A percentile compares a stretch with the other conserved stretches of the same genome.
Conservation (phyloP, 2,113 vertebrate genomes). For the Pelecanoides urinatrix region DNA sequence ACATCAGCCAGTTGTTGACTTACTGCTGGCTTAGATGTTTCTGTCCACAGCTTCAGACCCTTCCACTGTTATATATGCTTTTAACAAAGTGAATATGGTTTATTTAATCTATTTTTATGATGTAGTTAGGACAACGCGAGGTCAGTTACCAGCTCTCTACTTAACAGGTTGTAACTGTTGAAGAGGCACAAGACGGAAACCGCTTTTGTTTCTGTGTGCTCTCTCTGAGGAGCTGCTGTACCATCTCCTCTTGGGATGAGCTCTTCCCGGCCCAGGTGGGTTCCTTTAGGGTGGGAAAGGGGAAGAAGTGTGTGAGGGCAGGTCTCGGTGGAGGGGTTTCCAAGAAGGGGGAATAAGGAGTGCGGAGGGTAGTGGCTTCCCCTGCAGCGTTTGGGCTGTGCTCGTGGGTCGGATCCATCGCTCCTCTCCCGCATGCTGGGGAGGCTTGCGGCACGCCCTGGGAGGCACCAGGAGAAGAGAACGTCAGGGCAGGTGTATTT, state of each 20-base stretch:
- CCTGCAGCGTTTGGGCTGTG: rapidly evolving
- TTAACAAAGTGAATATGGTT: neutral
- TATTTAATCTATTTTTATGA: neutral
- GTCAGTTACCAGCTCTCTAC: neutral
- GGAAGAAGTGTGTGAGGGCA: neutral
- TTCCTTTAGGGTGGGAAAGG: neutral
- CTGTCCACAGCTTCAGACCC: neutral
- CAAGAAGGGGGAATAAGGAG: neutral
- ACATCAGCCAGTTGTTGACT: neutral
- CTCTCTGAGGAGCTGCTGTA: neutral
- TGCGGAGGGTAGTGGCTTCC: neutral
- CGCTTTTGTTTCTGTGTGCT: rapidly evolving
- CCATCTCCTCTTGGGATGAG: neutral
- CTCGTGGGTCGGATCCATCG: rapidly evolving
- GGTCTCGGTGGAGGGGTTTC: neutral
- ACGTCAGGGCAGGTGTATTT: neutral
- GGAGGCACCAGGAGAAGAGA: neutral
- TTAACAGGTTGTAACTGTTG: neutral
- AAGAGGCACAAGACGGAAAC: neutral
- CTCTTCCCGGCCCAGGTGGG: neutral
- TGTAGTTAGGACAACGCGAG: rapidly evolving
- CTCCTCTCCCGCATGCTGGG: rapidly evolving
- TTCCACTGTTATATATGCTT: neutral
- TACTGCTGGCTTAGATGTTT: rapidly evolving
- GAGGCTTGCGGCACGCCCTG: too few relatives aligned